Conservation (phyloP, 1,140 invertebrate species). For the Akabosia matsudoensis region DNA sequence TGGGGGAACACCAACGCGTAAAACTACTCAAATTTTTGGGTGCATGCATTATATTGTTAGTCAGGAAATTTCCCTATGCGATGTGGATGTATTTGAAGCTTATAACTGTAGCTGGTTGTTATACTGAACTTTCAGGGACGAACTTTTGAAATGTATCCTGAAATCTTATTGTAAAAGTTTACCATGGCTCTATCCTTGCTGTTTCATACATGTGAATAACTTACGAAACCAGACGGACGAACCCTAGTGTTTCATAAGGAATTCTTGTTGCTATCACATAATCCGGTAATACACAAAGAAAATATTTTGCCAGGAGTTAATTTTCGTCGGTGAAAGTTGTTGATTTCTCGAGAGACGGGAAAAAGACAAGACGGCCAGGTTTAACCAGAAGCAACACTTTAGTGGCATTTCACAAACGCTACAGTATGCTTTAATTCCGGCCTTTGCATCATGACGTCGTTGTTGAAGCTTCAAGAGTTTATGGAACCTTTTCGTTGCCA, state of each 20-base stretch:
- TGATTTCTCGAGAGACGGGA: slow-evolving; percentile 17
- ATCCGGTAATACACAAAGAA: background rate
- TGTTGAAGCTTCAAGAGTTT: background rate
- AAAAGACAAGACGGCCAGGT: background rate
- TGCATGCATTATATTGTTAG: too few species aligned
- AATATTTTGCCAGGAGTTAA: slow-evolving; percentile 17
- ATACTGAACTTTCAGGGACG: too few species aligned
- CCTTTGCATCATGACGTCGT: background rate
- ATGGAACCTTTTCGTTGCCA: too few species aligned
- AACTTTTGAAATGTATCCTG: too few species aligned
- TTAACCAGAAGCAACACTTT: slow-evolving; percentile 15
- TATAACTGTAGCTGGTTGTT: too few species aligned
- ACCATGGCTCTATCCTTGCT: too few species aligned
- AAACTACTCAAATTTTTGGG: too few species aligned
- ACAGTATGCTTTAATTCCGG: background rate
- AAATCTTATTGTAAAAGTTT: too few species aligned
- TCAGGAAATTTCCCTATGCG: too few species aligned
- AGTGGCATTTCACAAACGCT: background rate
- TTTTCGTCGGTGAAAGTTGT: slow-evolving; percentile 14
- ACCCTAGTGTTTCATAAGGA: background rate
- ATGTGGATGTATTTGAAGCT: too few species aligned
- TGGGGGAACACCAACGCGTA: too few species aligned
- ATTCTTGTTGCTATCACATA: background rate
- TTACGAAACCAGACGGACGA: background rate
- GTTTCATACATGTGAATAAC: too few species aligned